Base-by-base conservation (phyloP, 2,113 vertebrate species). In the Oxygymnocypris stewartii region DNA sequence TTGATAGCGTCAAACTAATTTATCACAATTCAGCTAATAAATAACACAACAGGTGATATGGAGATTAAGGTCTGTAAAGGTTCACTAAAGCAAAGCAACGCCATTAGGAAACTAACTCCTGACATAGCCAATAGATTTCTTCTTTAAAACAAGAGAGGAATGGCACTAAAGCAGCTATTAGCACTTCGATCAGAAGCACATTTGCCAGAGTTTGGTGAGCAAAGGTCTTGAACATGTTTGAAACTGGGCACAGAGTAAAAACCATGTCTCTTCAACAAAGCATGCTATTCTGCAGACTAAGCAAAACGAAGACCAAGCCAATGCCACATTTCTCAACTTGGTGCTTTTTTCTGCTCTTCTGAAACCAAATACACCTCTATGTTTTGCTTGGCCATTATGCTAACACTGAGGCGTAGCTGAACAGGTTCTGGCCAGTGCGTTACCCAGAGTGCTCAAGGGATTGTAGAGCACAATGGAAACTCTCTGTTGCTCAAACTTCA, bases 311-410 rank as follows among this genome's bases (percentile, higher is more conserved):
- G 86, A 89, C 69, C 40, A 80, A 37, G 81, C 83, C 63, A 82
- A 84, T 89, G 90, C 89, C 89, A 91, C 65, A 71, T 80, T 80
- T 86, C 63, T 59, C 20, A 28, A 42, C 61, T 63, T 69, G 42
- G 13, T 42, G 57, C 47, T 25, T 85, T 71, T 78, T 51, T 86
- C 63, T 37, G 42, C 79, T 67, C 13, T 80, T 79, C 81, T 16
- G 87, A 90, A 93, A 91, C 77, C 81, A 91, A 88, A 92, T 89
- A 89, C 88, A 90, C 88, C 86, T 89, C 89, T 90, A 78, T 92
- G 87, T 93, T 92, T 91, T 86, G 88, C 85, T 92, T 92, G 90
- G 91, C 91, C 84, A 81, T 54, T 81, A 69, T 82, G 77, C 84
- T 89, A 87, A 91, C 89, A 75, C 85, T 79, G 73, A 63, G 54